phyloP scores from a whole-genome alignment of 2,888 invertebrate species.

The Mesodorylaimus sp. region DNA sequence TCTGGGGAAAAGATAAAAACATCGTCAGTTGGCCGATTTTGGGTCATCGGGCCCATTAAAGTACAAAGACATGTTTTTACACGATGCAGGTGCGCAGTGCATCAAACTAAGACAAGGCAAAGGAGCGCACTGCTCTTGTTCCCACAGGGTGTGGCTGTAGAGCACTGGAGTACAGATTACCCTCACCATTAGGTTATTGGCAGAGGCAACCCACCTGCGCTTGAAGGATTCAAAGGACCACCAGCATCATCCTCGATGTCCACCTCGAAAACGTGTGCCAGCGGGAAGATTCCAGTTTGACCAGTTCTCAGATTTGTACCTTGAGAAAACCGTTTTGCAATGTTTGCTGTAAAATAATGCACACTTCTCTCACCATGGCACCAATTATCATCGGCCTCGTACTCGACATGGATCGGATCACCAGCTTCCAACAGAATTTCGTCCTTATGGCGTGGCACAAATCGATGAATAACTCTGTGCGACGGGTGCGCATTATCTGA shows the following conservation, averaged over 20 bases:
- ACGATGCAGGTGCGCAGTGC: too few relatives aligned
- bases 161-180: too few relatives aligned
- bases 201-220: too few relatives aligned
- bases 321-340: slow-evolving; percentile 29
- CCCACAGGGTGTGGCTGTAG: too few relatives aligned
- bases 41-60: too few relatives aligned
- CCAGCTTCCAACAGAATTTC: slow-evolving; percentile 93
- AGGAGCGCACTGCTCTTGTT: too few relatives aligned
- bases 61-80: too few relatives aligned
- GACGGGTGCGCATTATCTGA: slow-evolving; percentile 29
- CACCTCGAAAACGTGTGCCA: slow-evolving; percentile 87
- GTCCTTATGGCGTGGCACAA: slow-evolving; percentile 79
- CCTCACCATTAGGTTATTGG: too few relatives aligned
- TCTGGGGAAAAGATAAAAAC: too few relatives aligned
- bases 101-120: too few relatives aligned
- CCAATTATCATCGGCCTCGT: slow-evolving; percentile 86
- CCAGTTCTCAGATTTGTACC: slow-evolving; percentile 84
- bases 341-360: not conserved
- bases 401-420: slow-evolving; percentile 70
- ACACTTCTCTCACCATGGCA: slow-evolving; percentile 55
- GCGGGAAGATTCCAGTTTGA: slow-evolving; percentile 81
- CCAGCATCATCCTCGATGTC: slow-evolving; percentile 78
- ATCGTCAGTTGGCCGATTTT: too few relatives aligned
- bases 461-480: slow-evolving; percentile 82
- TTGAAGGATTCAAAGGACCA: too few relatives aligned